These are phyloP conservation scores for Strix uralensis DNA, from an alignment of 2,113 vertebrate genomes.

Conservation along the genomic window DNA sequence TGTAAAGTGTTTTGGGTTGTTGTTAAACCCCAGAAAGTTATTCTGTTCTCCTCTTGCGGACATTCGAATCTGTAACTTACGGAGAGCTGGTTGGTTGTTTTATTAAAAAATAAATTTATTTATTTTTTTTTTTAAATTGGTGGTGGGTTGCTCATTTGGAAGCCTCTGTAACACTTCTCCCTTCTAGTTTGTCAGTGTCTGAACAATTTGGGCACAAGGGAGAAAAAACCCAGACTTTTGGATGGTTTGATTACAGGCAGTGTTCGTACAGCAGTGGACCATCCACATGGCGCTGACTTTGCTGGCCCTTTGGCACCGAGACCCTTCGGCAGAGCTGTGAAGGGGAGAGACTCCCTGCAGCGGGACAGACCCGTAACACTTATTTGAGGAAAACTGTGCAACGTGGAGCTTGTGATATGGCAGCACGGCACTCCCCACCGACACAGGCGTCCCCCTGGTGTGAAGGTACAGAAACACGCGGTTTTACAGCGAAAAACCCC, in stretches of 20 bases:
- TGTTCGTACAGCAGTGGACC: accelerated
- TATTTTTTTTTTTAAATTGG: no score
- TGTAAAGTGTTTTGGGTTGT: no score
- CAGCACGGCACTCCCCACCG: accelerated
- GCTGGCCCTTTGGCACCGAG: not conserved
- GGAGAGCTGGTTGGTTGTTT: no score
- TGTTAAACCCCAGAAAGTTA: no score
- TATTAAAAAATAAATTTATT: no score
- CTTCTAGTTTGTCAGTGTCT: not conserved
- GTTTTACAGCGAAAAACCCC: not conserved
- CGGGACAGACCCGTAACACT: accelerated
- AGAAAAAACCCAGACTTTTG: not conserved
- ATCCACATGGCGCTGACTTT: accelerated
- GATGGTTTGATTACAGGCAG: not conserved
- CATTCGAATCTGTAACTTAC: no score
- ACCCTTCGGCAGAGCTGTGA: not conserved
- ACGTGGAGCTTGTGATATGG: accelerated
- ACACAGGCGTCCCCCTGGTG: accelerated
- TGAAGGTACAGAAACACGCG: accelerated
- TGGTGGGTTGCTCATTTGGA: no score
- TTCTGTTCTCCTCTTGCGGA: no score
- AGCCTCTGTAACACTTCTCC: no score
- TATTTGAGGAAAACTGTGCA: not conserved
- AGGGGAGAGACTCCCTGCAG: not conserved
- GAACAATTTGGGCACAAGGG: not conserved